Evolutionary conservation across 2,888 invertebrate species (phyloP), one percentile per base, ranked within the genome.

Genomic region (Bombylius discolor): DNA sequence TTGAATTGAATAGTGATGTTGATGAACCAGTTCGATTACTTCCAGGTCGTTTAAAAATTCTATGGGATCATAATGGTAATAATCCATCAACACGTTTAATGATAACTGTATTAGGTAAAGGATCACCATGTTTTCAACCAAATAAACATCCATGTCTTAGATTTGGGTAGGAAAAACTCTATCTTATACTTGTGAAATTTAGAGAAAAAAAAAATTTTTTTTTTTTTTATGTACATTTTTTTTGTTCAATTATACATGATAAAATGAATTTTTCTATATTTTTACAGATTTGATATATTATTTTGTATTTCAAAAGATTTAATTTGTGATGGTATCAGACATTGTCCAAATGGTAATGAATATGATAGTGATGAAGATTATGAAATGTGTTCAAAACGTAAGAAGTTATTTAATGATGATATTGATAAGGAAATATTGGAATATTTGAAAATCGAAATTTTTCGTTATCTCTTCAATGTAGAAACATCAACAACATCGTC

Each of bases 221-320:
- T n/a, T n/a, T n/a, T n/a, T n/a, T n/a, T n/a, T n/a, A n/a, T n/a
- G n/a, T n/a, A n/a, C n/a, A n/a, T n/a, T n/a, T n/a, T n/a, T n/a
- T n/a, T n/a, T n/a, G n/a, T n/a, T n/a, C n/a, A n/a, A n/a, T n/a
- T n/a, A n/a, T n/a, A n/a, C 39, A 39, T 7, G 8, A 9, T 39
- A 9, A 39, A 39, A 3, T 39, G 7, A 39, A 39, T 51, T 54
- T 49, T n/a, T 42, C 14, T 42, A 47, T 54, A n/a, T 48, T 34
- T 48, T 47, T 39, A 5, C 45, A 72, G 71, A 1, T 65, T 67
- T 56, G 72, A 72, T 56, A 68, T 71, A 42, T 62, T 74, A 60
- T 74, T 84, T 49, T 85, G 85, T 70, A 78, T 85, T 55, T 81
- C 84, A 1, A 79, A 81, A 52, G 79, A 81, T 64, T 72, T 84